Conservation (phyloP, 1,140 invertebrate species). For the Adelges cooleyi region DNA sequence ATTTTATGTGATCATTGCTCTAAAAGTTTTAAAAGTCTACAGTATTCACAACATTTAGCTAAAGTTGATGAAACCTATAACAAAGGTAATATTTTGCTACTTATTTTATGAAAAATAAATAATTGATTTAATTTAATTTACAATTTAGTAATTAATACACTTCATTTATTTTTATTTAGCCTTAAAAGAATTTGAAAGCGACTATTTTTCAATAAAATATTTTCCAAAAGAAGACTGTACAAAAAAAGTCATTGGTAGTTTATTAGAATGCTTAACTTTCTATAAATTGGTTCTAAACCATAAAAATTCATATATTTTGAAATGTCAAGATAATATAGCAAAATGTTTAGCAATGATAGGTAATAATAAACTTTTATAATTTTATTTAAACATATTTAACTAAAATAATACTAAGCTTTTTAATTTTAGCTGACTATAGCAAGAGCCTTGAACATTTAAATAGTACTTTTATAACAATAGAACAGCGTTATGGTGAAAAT, state of each 20-base stretch:
- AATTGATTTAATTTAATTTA: too few relatives aligned
- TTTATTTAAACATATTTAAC: background rate
- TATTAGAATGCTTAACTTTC: constrained; percentile 9
- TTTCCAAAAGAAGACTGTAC: too few relatives aligned
- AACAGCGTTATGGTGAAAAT: constrained; percentile 42
- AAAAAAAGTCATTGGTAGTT: background rate
- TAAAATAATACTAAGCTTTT: too few relatives aligned
- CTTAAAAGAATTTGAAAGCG: background rate
- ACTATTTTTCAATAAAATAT: background rate
- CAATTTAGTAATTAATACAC: too few relatives aligned
- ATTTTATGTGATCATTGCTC: background rate
- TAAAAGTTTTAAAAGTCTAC: background rate
- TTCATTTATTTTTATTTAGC: background rate
- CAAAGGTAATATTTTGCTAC: constrained; percentile 15
- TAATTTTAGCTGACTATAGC: constrained; percentile 37
- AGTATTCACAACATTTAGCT: background rate
- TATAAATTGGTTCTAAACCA: background rate
- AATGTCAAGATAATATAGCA: constrained; percentile 27
- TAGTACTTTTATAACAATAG: constrained; percentile 40
- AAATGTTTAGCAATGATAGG: constrained; percentile 22
- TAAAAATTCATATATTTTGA: constrained; percentile 3
- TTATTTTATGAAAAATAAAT: background rate
- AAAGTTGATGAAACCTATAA: background rate
- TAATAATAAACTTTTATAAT: constrained; percentile 28
- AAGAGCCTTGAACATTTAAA: constrained; percentile 41